These are phyloP conservation scores for Drepanosiphum platanoidis DNA, from an alignment of 2,888 invertebrate genomes.

Conservation along the genomic window DNA sequence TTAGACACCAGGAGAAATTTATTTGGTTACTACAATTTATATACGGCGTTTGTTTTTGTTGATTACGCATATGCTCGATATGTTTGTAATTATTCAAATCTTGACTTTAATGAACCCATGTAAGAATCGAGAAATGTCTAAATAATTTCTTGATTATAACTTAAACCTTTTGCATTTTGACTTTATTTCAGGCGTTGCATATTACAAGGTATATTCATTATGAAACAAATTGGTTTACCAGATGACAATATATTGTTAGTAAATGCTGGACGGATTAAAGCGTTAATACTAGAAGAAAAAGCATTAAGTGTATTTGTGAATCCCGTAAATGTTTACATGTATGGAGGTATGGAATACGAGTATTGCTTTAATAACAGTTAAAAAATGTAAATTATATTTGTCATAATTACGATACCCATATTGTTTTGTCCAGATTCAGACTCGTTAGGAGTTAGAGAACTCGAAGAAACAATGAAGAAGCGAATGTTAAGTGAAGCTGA, in stretches of 20 bases:
- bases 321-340: neutral
- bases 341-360: neutral
- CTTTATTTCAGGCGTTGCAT: conserved; percentile 76
- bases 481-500: conserved; percentile 82
- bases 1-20: conserved; percentile 50
- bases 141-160: conserved; percentile 9
- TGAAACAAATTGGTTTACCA: conserved; percentile 80
- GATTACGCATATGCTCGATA: conserved; percentile 93
- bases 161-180: neutral
- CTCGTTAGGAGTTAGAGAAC: neutral
- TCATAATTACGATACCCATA: neutral
- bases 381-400: neutral
- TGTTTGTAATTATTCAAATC: conserved; percentile 90
- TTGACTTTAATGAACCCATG: conserved; percentile 83
- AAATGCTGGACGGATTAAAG: conserved; percentile 90
- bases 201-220: conserved; percentile 82
- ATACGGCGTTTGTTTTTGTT: conserved; percentile 89
- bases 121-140: no score
- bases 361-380: conserved; percentile 8
- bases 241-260: conserved; percentile 85
- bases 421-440: conserved; percentile 60
- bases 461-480: conserved; percentile 66
- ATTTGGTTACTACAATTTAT: conserved; percentile 73
- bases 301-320: conserved; percentile 76
- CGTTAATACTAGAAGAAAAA: conserved; percentile 91